Base-by-base conservation (phyloP, 2,888 invertebrate species). In the Dryococelus australis region DNA sequence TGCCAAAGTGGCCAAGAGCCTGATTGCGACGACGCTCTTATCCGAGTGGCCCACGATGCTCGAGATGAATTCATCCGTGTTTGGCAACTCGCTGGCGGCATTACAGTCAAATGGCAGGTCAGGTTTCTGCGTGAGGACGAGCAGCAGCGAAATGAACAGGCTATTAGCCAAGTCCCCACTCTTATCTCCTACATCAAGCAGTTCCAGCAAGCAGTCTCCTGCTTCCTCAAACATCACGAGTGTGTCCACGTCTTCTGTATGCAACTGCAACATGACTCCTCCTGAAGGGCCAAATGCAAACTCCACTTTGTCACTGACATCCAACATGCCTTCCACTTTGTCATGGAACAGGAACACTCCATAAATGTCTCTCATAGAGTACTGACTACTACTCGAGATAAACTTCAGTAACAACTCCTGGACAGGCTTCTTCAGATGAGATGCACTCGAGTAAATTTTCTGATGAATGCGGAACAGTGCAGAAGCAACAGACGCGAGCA, bases 321-420 rank as follows among this genome's bases (percentile, higher is more conserved):
- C 87, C 27, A 90, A 86, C 87, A 91, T 89, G 86, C 89, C 89
- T 20, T 88, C 87, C 85, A 87, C 84, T 51, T 88, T 80, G 79
- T 92, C 91, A 80, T 90, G 90, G 89, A 92, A 93, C 51, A 93
- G 88, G 88, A 93, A 91, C 80, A 88, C 89, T 88, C 92, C 92
- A 80, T 92, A 92, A 85, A 92, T 86, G 65, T 87, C 43, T 79
- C 89, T 89, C 86, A 91, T 87, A 86, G 90, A 87, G 89, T 90
- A 84, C 85, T 89, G 89, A 85, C 89, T 90, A 80, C 88, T 88
- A 26, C 87, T 88, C 3, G 89, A 89, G 10, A 89, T 51, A 28
- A 90, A 86, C 86, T 89, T 89, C n/a, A 89, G 80, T 79, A 89
- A 89, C 28, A 90, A 85, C 51, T 90, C 90, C 80, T 90, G 90